Conservation (phyloP, 37 sponge, comb jelly and placozoan species). For the Halisarca cf. caerulea region DNA sequence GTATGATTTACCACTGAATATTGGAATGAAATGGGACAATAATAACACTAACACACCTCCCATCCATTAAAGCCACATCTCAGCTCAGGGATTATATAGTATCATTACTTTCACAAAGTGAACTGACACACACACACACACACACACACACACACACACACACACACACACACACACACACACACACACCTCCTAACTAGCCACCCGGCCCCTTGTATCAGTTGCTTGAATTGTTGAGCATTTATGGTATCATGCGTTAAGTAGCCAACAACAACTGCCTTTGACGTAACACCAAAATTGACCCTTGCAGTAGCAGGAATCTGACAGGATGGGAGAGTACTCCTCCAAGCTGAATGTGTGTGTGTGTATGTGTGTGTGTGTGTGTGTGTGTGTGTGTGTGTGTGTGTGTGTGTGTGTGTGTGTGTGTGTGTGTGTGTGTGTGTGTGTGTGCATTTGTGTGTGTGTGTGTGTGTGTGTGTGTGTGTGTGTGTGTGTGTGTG, state of each 20-base stretch:
- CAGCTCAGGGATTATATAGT: too few species aligned
- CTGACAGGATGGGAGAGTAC: slow-evolving; percentile 28
- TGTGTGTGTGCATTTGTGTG: slow-evolving; percentile 21
- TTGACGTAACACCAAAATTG: slow-evolving; percentile 49
- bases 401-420: slow-evolving; percentile 25
- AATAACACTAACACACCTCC: neutral
- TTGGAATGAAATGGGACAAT: neutral
- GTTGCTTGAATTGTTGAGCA: slow-evolving; percentile 9
- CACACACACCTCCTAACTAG: slow-evolving; percentile 56
- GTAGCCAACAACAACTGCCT: slow-evolving; percentile 60
- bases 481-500: slow-evolving; percentile 4
- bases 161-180: too few species aligned
- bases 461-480: too few species aligned
- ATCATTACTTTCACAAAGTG: too few species aligned
- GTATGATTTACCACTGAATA: slow-evolving; percentile 50
- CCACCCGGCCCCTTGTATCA: slow-evolving; percentile 76
- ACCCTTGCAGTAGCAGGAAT: slow-evolving; percentile 27
- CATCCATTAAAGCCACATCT: neutral
- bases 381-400: slow-evolving; percentile 23
- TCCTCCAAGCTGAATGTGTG: neutral
- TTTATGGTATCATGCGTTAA: slow-evolving; percentile 45
- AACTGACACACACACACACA: too few species aligned
- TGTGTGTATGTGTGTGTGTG: neutral
- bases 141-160: too few species aligned
- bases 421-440: slow-evolving; percentile 30